These are phyloP conservation scores for Varecia variegata DNA, from an alignment of 2,797 vertebrate species.

Conservation along the genomic window DNA sequence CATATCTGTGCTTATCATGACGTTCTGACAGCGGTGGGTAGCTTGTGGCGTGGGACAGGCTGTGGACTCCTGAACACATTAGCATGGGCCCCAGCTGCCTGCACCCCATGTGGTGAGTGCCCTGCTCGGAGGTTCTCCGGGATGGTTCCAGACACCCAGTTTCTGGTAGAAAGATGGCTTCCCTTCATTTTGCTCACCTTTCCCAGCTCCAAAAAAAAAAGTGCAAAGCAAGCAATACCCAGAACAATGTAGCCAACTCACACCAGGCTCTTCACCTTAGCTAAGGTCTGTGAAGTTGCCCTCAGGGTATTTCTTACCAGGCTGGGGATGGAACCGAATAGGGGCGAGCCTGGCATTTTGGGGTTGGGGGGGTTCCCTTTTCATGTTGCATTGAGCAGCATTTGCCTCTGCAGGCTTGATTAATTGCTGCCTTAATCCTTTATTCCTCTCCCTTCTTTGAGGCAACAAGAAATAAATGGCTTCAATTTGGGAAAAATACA, in stretches of 20 bases:
- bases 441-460: neutral
- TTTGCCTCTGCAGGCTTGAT: neutral
- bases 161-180: neutral
- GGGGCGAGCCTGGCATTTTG: neutral
- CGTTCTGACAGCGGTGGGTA: too few relatives aligned
- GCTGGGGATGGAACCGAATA: neutral
- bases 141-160: neutral
- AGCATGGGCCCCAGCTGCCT: neutral
- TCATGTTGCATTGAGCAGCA: neutral
- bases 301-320: neutral
- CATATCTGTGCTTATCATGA: rapidly evolving
- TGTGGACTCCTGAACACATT: neutral
- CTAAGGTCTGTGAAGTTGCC: neutral
- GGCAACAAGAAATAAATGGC: constrained; percentile 22
- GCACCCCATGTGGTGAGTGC: too few relatives aligned
- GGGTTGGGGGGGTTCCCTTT: neutral
- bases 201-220: neutral
- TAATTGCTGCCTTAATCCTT: neutral
- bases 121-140: neutral
- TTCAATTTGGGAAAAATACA: neutral
- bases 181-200: neutral
- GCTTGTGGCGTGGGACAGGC: neutral
- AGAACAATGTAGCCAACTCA: neutral
- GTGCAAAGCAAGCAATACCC: rapidly evolving
- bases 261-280: neutral